Evolutionary conservation across 2,113 vertebrate species (phyloP).

Genomic region (Ceuthmochares aereus): DNA sequence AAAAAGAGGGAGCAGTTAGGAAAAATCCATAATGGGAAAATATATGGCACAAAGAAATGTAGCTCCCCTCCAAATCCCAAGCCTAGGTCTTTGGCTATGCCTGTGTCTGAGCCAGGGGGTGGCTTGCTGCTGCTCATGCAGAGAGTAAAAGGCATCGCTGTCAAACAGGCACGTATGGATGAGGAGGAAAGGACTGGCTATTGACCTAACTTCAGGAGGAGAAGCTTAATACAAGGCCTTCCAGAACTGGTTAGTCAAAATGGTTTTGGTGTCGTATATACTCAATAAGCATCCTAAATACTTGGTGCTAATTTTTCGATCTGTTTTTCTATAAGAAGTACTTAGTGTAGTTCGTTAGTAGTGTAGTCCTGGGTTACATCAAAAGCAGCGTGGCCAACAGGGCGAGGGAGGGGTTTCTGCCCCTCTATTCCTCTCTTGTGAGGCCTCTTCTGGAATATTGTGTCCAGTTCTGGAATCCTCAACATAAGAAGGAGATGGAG

Average conservation of each 20-base stretch:
- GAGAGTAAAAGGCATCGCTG: not conserved
- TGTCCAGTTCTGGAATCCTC: too few species aligned
- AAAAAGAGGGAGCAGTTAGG: not conserved
- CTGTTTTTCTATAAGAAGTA: not conserved
- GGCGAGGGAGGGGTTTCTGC: too few species aligned
- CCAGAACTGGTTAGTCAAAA: not conserved
- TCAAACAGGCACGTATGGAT: not conserved
- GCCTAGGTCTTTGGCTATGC: not conserved
- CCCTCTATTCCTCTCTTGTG: too few species aligned
- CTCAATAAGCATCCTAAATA: not conserved
- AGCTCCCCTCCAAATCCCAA: not conserved
- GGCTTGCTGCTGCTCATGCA: rapidly evolving
- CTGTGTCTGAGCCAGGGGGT: rapidly evolving
- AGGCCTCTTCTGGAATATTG: too few species aligned
- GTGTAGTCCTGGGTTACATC: too few species aligned
- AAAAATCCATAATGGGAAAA: not conserved
- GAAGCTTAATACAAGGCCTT: not conserved
- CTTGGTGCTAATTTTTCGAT: rapidly evolving
- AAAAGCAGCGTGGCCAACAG: too few species aligned
- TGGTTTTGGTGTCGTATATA: not conserved
- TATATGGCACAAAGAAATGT: not conserved
- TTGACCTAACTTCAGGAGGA: not conserved
- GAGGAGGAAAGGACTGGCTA: not conserved
- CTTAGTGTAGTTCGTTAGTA: not conserved
- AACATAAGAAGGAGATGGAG: too few species aligned